Conservation (phyloP, 1,140 invertebrate species). For the Trichonephila clavipes region DNA sequence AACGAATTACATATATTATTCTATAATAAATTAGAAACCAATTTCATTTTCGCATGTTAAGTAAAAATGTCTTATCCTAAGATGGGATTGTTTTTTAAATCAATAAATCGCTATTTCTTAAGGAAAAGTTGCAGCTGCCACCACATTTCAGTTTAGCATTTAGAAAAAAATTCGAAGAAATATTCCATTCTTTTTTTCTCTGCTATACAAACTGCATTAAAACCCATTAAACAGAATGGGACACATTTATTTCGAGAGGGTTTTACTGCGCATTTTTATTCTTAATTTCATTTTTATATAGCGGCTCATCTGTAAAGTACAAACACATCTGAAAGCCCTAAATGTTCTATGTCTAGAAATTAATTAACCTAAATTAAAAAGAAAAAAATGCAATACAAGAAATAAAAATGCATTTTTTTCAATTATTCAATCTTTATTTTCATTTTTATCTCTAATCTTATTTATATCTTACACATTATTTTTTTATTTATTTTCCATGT, state of each 20-base stretch:
- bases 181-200: constrained; percentile 5
- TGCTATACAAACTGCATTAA: constrained; percentile 26
- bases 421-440: not conserved
- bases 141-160: constrained; percentile 12
- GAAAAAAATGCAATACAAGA: not conserved
- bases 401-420: not conserved
- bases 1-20: not conserved
- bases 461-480: not conserved
- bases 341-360: not conserved
- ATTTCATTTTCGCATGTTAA: not conserved
- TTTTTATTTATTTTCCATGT: not conserved
- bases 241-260: constrained; percentile 5
- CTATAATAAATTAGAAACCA: constrained; percentile 13
- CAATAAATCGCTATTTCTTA: constrained; percentile 32
- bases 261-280: constrained; percentile 34
- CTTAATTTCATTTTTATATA: constrained; percentile 20
- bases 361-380: constrained; percentile 22
- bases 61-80: not conserved
- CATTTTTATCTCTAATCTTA: not conserved
- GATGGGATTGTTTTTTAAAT: not conserved
- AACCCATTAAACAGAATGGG: constrained; percentile 42
- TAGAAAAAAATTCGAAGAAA: constrained; percentile 8
- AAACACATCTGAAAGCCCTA: not conserved
- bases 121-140: not conserved
- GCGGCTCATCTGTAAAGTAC: not conserved